Conservation (phyloP, 2,113 vertebrate genomes). For the Lepisosteus osseus region DNA sequence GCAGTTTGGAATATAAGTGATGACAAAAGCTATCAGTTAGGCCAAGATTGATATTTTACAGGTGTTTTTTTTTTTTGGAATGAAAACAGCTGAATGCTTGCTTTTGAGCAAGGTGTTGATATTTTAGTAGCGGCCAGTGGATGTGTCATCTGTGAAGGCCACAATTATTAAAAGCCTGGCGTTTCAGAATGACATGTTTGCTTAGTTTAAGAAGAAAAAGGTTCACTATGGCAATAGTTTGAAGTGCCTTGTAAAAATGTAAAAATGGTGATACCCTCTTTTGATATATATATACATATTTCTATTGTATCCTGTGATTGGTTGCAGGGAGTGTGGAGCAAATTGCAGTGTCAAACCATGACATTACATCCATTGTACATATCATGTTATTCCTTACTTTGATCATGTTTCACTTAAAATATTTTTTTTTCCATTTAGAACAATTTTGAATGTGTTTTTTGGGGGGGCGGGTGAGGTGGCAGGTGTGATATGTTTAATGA, state of each 20-base stretch:
- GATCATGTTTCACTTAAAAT: no score
- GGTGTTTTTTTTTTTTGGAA: neutral
- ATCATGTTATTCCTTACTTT: no score
- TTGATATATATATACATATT: neutral
- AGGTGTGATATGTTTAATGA: no score
- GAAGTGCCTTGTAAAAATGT: no score
- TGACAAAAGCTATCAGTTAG: neutral
- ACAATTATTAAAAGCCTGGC: neutral
- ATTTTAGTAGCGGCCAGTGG: neutral
- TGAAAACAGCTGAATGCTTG: slow-evolving; percentile 3
- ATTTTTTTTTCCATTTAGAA: no score
- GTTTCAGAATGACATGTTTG: neutral
- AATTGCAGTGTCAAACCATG: neutral
- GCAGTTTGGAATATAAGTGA: slow-evolving; percentile 4
- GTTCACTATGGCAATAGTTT: neutral
- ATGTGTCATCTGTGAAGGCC: neutral
- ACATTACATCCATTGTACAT: no score
- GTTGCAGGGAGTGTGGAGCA: slow-evolving; percentile 5
- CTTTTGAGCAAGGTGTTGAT: slow-evolving; percentile 10
- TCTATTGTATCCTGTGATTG: neutral
- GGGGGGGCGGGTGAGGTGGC: no score
- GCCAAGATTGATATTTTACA: slow-evolving; percentile 13
- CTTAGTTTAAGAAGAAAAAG: neutral
- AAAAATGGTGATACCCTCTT: neutral
- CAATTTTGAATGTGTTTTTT: no score